Evolutionary conservation across 37 sponge, comb jelly and placozoan genomes (phyloP).

Genomic region (Hormiphora californensis): DNA sequence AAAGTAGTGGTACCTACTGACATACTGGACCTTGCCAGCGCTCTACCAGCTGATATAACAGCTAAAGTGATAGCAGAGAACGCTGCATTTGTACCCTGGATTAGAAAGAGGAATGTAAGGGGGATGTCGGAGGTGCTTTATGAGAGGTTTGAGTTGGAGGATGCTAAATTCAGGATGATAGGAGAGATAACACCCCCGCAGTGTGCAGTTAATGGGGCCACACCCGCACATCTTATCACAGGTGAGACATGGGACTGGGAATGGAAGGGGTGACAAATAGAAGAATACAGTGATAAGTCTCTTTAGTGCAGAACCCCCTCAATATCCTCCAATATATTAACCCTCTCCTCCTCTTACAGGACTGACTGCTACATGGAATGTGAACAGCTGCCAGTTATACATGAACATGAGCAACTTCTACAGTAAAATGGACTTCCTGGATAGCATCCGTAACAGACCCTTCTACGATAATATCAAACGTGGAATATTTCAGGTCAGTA

Average conservation of each 20-base stretch:
- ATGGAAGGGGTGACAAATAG: too few species aligned
- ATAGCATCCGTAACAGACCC: background rate
- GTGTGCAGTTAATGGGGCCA: background rate
- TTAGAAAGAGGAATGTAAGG: background rate
- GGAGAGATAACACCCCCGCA: slow-evolving; percentile 16
- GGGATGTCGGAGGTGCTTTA: slow-evolving; percentile 6
- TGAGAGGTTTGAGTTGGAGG: background rate
- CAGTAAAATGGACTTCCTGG: background rate
- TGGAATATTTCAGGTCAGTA: too few species aligned
- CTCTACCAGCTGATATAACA: background rate
- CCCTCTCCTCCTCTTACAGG: background rate
- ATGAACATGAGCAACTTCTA: slow-evolving; percentile 18
- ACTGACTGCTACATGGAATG: background rate
- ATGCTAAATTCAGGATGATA: background rate
- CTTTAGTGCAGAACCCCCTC: too few species aligned
- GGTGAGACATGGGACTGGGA: too few species aligned
- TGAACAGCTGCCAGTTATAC: background rate
- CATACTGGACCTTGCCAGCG: slow-evolving; percentile 15
- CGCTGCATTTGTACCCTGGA: background rate
- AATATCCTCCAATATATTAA: too few species aligned
- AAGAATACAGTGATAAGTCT: too few species aligned
- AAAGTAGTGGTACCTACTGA: slow-evolving; percentile 13
- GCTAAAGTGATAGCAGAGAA: background rate
- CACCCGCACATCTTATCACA: background rate
- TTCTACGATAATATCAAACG: background rate